Conservation (phyloP, 2,888 invertebrate species). For the Drosophila cracens region DNA sequence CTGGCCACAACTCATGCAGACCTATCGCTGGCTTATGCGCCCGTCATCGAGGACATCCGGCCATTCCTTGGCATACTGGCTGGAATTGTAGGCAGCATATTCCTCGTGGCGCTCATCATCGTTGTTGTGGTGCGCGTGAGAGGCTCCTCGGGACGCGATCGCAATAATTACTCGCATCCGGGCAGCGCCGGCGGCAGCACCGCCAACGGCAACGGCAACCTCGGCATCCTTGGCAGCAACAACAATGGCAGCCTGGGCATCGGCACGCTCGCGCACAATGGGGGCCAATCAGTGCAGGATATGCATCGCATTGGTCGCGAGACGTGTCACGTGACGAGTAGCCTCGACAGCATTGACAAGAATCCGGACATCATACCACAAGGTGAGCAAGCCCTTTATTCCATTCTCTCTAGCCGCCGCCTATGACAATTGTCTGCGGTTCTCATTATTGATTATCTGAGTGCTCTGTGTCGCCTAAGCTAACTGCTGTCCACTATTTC, state of each 20-base stretch:
- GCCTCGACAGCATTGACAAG: constrained; percentile 85
- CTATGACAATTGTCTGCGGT: constrained; percentile 4
- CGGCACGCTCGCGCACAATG: constrained; percentile 83
- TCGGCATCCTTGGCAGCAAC: constrained; percentile 73
- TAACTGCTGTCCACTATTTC: constrained; percentile 5
- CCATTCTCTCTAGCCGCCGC: not conserved
- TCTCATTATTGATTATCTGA: constrained; percentile 9
- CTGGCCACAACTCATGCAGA: constrained; percentile 62
- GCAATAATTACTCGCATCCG: constrained; percentile 84
- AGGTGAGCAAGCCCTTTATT: constrained; percentile 71
- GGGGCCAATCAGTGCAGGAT: constrained; percentile 84
- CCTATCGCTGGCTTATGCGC: constrained; percentile 84
- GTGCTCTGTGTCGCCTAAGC: constrained; percentile 2
- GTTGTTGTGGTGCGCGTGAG: constrained; percentile 86
- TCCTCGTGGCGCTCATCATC: constrained; percentile 86
- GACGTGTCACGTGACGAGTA: constrained; percentile 83
- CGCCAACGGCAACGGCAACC: constrained; percentile 72
- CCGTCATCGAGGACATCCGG: constrained; percentile 86
- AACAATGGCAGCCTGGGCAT: constrained; percentile 77
- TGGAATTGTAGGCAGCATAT: constrained; percentile 86
- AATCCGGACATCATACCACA: constrained; percentile 85
- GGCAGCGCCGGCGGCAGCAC: constrained; percentile 61
- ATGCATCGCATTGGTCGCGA: constrained; percentile 83
- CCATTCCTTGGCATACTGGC: constrained; percentile 86
- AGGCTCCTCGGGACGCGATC: constrained; percentile 84